phyloP scores from a whole-genome alignment of 1,140 invertebrate species.

The Dufourea novaeangliae region DNA sequence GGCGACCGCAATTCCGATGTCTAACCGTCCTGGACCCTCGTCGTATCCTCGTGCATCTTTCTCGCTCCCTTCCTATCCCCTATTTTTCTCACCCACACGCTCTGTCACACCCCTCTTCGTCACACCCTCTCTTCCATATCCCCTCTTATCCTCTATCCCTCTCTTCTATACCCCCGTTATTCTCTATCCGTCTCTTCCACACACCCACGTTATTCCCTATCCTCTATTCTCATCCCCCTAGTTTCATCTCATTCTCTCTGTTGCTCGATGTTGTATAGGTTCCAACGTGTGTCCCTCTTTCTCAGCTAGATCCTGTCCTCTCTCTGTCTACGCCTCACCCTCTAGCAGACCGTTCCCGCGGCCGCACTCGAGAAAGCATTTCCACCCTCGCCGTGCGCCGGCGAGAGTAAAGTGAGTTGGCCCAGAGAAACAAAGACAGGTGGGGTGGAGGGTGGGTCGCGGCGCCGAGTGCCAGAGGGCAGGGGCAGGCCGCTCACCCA shows the following conservation, averaged over 20 bases:
- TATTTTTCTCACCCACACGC: background rate
- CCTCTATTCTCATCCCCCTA: slow-evolving; percentile 42
- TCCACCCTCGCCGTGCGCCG: slow-evolving; percentile 63
- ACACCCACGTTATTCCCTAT: slow-evolving; percentile 54
- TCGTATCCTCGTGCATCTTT: slow-evolving; percentile 28
- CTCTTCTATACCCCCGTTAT: slow-evolving; percentile 25
- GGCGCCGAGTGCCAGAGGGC: slow-evolving; percentile 57
- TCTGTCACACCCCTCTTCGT: slow-evolving; percentile 10
- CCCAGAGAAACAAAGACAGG: slow-evolving; percentile 65
- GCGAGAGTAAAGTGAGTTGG: slow-evolving; percentile 68
- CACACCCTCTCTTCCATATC: slow-evolving; percentile 48
- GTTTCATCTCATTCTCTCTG: slow-evolving; percentile 15
- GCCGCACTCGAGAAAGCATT: slow-evolving; percentile 74
- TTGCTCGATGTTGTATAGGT: background rate
- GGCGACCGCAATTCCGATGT: slow-evolving; percentile 56
- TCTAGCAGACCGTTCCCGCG: slow-evolving; percentile 8
- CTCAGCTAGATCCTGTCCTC: slow-evolving; percentile 45
- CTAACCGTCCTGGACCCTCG: slow-evolving; percentile 51
- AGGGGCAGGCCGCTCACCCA: slow-evolving; percentile 70
- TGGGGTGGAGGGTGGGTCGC: slow-evolving; percentile 58
- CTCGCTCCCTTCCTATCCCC: slow-evolving; percentile 8
- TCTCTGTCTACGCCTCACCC: slow-evolving; percentile 50
- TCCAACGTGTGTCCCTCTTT: background rate
- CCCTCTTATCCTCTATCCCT: slow-evolving; percentile 40
- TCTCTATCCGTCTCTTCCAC: slow-evolving; percentile 16